Percentiles rank a stretch among this genome's conserved stretches.
phyloP scores from a whole-genome alignment of 2,113 vertebrate genomes.

The Menidia beryllina region DNA sequence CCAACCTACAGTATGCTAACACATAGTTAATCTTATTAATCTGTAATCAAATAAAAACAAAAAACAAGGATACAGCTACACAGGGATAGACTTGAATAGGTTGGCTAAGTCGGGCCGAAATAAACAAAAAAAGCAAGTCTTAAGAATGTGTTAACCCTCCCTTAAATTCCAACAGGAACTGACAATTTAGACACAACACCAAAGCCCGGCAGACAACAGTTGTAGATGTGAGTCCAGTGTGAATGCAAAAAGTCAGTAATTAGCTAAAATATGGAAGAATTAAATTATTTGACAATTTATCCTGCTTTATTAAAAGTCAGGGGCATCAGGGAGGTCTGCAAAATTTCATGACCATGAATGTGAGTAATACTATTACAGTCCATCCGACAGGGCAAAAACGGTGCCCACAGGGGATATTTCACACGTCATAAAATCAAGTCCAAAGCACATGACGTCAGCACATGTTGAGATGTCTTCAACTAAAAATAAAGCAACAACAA shows the following conservation, averaged over 20 bases:
- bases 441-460: conserved; percentile 14
- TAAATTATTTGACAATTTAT: not conserved
- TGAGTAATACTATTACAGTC: not conserved
- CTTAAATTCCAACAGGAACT: too few relatives aligned
- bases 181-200: too few relatives aligned
- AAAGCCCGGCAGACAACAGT: too few relatives aligned
- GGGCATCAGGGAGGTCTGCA: not conserved
- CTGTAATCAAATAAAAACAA: too few relatives aligned
- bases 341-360: not conserved
- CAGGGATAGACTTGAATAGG: too few relatives aligned
- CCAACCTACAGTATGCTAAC: too few relatives aligned
- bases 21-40: too few relatives aligned
- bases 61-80: too few relatives aligned
- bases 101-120: too few relatives aligned
- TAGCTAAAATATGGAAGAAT: too few relatives aligned
- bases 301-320: not conserved
- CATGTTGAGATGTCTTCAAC: conserved; percentile 20
- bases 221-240: not conserved
- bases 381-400: not conserved
- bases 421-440: conserved; percentile 40
- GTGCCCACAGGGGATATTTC: conserved; percentile 51
- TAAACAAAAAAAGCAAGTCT: too few relatives aligned
- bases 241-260: not conserved
- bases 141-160: too few relatives aligned
- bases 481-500: conserved; percentile 8